Evolutionary conservation across 2,797 vertebrate species (phyloP), one percentile per base, ranked within the genome.

Genomic region (Echiichthys vipera): DNA sequence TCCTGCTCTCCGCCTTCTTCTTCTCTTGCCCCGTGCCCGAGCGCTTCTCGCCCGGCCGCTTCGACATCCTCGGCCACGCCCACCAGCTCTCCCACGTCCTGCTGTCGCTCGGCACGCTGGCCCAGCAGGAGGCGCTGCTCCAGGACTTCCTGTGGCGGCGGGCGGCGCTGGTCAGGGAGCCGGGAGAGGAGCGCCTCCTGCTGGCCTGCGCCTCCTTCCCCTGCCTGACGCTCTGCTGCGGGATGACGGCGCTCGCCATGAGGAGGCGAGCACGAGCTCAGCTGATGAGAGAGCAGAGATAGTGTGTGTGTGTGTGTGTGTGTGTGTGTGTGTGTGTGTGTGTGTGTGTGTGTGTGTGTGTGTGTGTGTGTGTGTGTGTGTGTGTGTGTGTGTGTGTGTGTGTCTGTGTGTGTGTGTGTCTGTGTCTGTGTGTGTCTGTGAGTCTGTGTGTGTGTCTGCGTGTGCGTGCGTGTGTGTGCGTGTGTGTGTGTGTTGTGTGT

Each of bases 61-160:
- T 94, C 0, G 97, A 98, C 87, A 94, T 97, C 0, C n/a, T 98
- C 4, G 97, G 96, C 42, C 97, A 96, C 0, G 93, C 92, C 22
- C 97, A 96, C 65, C 97, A 98, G 87, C 94, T 98, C 83, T 97
- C 96, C 91, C 96, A 97, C 15, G 30, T 96, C 17, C 95, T 98
- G 71, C 86, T 96, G 81, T 93, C 95, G 0, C 39, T 97, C 71
- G 95, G 95, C 90, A 96, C 95, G 0, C 86, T 98, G 1, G 94
- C 91, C 32, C 97, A 98, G 90, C 90, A 97, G 90, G 97, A 98
- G 80, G 97, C 96, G 22, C 92, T 98, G 74, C 92, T 96, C 34
- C 77, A 92, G 62, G 97, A 98, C 93, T 98, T 96, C 70, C 86
- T 95, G 81, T 90, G 83, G 66, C 93, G 95, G 29, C 93, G 91